phyloP scores from a whole-genome alignment of 2,113 vertebrate species.

The Narcine bancroftii region DNA sequence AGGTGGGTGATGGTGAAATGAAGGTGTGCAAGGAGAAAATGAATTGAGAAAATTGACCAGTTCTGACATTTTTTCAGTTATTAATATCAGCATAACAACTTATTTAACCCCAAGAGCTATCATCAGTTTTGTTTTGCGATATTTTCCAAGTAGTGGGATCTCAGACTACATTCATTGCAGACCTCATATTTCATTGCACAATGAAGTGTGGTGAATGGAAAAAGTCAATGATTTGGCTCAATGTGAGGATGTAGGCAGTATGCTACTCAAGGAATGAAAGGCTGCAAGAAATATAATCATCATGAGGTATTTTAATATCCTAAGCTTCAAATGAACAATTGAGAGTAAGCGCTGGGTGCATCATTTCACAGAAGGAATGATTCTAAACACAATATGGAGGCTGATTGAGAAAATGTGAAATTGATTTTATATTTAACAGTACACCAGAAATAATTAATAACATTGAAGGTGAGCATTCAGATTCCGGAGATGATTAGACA shows the following conservation, averaged over 20 bases:
- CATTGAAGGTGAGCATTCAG: not conserved
- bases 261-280: not conserved
- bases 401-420: not conserved
- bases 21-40: no score
- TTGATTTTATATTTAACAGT: slow-evolving; percentile 8
- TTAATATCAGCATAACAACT: not conserved
- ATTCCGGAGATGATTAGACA: not conserved
- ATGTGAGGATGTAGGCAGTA: not conserved
- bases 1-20: no score
- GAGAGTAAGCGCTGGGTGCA: not conserved
- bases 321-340: not conserved
- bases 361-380: not conserved
- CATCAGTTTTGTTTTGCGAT: not conserved
- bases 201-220: not conserved
- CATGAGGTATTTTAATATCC: not conserved
- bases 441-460: slow-evolving; percentile 23
- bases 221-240: not conserved
- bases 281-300: not conserved
- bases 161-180: not conserved
- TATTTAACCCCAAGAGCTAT: not conserved
- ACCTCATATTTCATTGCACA: not conserved
- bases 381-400: not conserved
- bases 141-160: not conserved
- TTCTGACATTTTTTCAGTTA: not conserved
- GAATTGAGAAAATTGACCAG: not conserved